Evolutionary conservation across 1,140 invertebrate genomes (phyloP).

Genomic region (Gryllus bimaculatus): DNA sequence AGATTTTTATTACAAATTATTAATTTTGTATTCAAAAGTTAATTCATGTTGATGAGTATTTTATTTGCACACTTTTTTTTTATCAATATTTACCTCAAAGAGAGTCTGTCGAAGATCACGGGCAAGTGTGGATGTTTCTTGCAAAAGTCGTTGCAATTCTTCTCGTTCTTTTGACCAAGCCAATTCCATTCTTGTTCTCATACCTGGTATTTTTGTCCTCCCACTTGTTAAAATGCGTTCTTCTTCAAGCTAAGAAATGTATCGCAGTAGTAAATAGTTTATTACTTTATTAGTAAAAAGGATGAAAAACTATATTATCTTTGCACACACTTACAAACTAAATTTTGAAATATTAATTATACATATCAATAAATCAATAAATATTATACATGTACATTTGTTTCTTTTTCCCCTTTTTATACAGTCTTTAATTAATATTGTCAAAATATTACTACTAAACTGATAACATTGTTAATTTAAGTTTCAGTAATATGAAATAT

Average conservation of each 20-base stretch:
- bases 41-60: background rate
- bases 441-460: too few species aligned
- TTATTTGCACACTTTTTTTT: background rate
- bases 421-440: too few species aligned
- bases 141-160: slow-evolving; percentile 79
- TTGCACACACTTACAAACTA: background rate
- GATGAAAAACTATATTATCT: background rate
- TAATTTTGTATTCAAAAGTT: background rate
- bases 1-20: too few species aligned
- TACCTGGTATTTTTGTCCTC: slow-evolving; percentile 70
- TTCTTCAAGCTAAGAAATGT: slow-evolving; percentile 58
- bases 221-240: slow-evolving; percentile 68
- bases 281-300: background rate
- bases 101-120: slow-evolving; percentile 78
- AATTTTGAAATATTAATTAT: background rate
- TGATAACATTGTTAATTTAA: too few species aligned
- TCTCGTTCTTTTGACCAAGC: slow-evolving; percentile 93
- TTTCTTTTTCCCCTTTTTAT: too few species aligned
- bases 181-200: slow-evolving; percentile 80
- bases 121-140: slow-evolving; percentile 84
- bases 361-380: too few species aligned
- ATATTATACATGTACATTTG: too few species aligned
- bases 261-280: background rate
- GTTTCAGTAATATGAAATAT: too few species aligned
- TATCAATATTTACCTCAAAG: slow-evolving; percentile 54